Conservation (phyloP, 2,888 invertebrate species). For the Leptogaster cylindrica region DNA sequence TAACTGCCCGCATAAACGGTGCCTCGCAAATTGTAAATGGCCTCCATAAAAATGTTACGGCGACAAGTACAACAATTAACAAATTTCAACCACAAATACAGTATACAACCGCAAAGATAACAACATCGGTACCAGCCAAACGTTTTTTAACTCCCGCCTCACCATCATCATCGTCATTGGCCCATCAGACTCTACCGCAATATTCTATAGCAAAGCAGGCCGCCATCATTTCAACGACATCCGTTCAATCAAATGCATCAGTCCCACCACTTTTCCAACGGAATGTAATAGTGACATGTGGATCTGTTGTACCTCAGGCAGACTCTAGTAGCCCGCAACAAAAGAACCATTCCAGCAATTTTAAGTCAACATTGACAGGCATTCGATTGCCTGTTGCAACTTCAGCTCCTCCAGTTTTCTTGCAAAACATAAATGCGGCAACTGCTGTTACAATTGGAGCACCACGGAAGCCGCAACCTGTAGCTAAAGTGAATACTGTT, state of each 20-base stretch:
- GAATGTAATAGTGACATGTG: slow-evolving; percentile 44
- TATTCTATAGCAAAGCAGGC: slow-evolving; percentile 42
- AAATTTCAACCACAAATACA: slow-evolving; percentile 52
- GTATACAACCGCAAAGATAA: slow-evolving; percentile 29
- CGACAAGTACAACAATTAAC: slow-evolving; percentile 43
- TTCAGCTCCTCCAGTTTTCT: not conserved
- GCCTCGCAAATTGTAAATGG: slow-evolving; percentile 49
- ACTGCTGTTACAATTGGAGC: not conserved
- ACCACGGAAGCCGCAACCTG: not conserved
- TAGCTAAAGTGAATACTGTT: not conserved
- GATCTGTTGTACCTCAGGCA: slow-evolving; percentile 8
- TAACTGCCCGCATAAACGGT: slow-evolving; percentile 48
- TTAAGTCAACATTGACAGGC: slow-evolving; percentile 46
- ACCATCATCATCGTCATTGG: slow-evolving; percentile 50
- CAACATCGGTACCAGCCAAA: slow-evolving; percentile 22
- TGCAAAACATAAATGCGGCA: slow-evolving; percentile 1
- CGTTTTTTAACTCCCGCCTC: slow-evolving; percentile 47
- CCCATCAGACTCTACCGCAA: slow-evolving; percentile 46
- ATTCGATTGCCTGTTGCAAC: not conserved
- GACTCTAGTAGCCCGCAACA: slow-evolving; percentile 26
- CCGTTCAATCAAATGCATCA: slow-evolving; percentile 23
- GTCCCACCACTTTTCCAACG: slow-evolving; percentile 50
- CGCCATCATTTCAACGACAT: slow-evolving; percentile 21
- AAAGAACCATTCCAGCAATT: slow-evolving; percentile 59
- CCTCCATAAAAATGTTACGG: slow-evolving; percentile 49